These are phyloP conservation scores for Drosophila helvetica DNA, from an alignment of 2,888 invertebrate genomes.

Conservation along the genomic window DNA sequence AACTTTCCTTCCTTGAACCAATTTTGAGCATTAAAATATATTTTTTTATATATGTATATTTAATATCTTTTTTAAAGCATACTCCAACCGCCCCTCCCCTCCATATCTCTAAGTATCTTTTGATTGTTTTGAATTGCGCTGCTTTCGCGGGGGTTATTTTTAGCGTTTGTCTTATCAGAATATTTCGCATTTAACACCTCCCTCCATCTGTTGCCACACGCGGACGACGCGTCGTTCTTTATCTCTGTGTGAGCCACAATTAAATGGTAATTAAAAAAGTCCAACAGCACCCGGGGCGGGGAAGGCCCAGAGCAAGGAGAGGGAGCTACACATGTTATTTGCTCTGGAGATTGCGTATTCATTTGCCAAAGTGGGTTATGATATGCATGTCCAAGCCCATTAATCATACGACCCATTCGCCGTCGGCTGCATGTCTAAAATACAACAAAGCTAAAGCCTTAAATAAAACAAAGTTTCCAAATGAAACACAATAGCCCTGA, in stretches of 20 bases:
- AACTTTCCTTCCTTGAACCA: too few relatives aligned
- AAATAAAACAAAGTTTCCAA: background rate
- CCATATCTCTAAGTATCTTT: constrained; percentile 53
- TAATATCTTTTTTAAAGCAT: constrained; percentile 2
- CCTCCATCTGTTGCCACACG: constrained; percentile 29
- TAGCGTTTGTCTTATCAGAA: constrained; percentile 47
- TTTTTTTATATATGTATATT: too few relatives aligned
- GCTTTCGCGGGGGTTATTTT: constrained; percentile 12
- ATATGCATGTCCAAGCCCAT: background rate
- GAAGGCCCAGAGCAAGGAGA: background rate
- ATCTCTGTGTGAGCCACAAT: constrained; percentile 38
- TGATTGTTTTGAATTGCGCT: constrained; percentile 49
- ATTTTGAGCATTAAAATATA: too few relatives aligned
- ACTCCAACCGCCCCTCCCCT: background rate
- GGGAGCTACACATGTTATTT: constrained; percentile 8
- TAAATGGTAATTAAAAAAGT: constrained; percentile 60
- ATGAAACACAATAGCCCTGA: constrained; percentile 11
- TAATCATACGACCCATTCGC: constrained; percentile 5
- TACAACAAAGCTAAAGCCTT: constrained; percentile 3
- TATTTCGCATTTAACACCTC: constrained; percentile 28
- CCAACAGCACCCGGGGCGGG: background rate
- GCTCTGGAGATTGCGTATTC: background rate
- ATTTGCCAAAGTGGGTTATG: constrained; percentile 7
- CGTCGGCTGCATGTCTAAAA: background rate
- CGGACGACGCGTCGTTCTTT: constrained; percentile 3